Conservation (phyloP, 2,888 invertebrate species). For the Lymantria dispar region DNA sequence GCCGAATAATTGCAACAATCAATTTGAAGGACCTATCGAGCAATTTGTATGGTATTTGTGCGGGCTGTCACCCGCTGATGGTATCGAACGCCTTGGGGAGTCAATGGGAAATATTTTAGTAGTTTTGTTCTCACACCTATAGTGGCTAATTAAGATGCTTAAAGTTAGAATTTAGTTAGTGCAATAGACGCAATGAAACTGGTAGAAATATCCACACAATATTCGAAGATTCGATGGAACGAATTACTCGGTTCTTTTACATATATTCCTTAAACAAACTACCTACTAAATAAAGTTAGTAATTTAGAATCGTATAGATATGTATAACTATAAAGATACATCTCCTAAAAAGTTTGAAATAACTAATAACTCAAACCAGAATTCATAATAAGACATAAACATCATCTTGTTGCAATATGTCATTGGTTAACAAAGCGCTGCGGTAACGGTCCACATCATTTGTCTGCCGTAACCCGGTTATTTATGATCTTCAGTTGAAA, state of each 20-base stretch:
- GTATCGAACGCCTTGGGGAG: conserved; percentile 73
- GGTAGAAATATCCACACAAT: not conserved
- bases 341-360: conserved; percentile 49
- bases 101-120: conserved; percentile 69
- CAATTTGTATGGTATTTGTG: conserved; percentile 82
- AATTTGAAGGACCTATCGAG: conserved; percentile 78
- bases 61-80: conserved; percentile 80
- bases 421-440: conserved; percentile 70
- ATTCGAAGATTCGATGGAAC: conserved; percentile 8
- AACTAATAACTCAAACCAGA: conserved; percentile 56
- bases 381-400: conserved; percentile 79
- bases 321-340: not conserved
- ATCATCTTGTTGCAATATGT: conserved; percentile 75
- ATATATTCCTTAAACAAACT: conserved; percentile 9
- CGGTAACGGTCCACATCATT: conserved; percentile 79
- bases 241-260: no score
- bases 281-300: conserved; percentile 7
- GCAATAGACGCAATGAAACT: not conserved
- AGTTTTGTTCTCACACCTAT: conserved; percentile 76
- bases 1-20: conserved; percentile 81
- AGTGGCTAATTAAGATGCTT: conserved; percentile 35
- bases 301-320: not conserved
- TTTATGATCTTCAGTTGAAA: conserved; percentile 76
- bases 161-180: not conserved
- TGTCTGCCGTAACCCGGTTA: conserved; percentile 73